These are phyloP conservation scores for Drosophila bipectinata DNA, from an alignment of 1,140 invertebrate genomes.

Conservation along the genomic window DNA sequence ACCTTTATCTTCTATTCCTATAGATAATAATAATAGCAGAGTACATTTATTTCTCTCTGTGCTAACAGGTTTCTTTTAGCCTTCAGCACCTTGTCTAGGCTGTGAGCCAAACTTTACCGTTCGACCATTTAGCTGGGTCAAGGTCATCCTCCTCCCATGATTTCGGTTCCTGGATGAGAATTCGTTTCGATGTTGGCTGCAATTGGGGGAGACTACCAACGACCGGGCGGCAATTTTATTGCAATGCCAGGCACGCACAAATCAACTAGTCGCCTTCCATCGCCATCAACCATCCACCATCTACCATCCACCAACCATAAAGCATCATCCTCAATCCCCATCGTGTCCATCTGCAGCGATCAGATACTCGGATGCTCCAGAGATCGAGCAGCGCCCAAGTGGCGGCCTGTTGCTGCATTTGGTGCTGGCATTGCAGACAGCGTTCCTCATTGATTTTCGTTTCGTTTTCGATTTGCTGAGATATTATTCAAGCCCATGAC, in stretches of 20 bases:
- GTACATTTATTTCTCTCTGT: background rate
- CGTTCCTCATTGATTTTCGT: slow-evolving; percentile 65
- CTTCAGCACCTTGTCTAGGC: slow-evolving; percentile 28
- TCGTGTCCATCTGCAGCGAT: slow-evolving; percentile 13
- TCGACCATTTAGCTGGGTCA: slow-evolving; percentile 66
- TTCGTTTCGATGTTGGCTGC: slow-evolving; percentile 8
- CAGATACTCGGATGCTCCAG: slow-evolving; percentile 20
- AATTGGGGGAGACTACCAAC: slow-evolving; percentile 7
- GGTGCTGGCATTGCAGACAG: slow-evolving; percentile 64
- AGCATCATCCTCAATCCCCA: slow-evolving; percentile 3
- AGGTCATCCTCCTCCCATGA: slow-evolving; percentile 47
- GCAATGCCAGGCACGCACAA: slow-evolving; percentile 56
- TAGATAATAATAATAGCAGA: background rate
- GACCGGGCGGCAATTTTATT: slow-evolving; percentile 21
- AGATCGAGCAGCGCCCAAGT: slow-evolving; percentile 50
- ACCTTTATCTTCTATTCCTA: background rate
- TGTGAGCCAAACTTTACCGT: slow-evolving; percentile 65
- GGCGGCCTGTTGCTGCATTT: slow-evolving; percentile 56
- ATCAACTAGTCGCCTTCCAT: slow-evolving; percentile 52
- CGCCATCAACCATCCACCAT: slow-evolving; percentile 40
- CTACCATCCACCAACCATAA: background rate
- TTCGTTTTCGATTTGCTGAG: slow-evolving; percentile 60
- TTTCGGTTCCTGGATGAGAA: slow-evolving; percentile 37
- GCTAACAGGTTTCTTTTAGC: slow-evolving; percentile 35
- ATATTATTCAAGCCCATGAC: slow-evolving; percentile 66